Evolutionary conservation across 2,888 invertebrate species (phyloP).

Genomic region (Tipula helvola): DNA sequence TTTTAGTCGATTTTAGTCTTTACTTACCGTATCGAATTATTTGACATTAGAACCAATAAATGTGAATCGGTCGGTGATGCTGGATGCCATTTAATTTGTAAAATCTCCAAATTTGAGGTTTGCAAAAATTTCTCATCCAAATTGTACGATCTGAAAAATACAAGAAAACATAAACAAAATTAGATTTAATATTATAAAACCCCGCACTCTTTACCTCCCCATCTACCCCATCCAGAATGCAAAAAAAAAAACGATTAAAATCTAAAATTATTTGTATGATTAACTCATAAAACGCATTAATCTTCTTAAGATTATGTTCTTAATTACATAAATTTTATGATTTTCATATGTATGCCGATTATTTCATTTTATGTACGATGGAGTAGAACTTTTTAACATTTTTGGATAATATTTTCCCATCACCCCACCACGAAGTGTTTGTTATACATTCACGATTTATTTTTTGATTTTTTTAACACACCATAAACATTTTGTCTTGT

Average conservation of each 20-base stretch:
- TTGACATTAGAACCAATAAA: conserved; percentile 67
- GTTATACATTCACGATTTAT: background rate
- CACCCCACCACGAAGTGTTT: background rate
- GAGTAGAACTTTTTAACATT: no score
- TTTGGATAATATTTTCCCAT: background rate
- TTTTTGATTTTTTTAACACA: background rate
- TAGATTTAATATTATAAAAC: background rate
- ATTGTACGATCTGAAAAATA: conserved; percentile 49
- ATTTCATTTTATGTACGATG: background rate
- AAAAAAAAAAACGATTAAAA: background rate
- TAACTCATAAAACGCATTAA: background rate
- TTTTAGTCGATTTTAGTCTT: background rate
- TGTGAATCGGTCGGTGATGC: conserved; percentile 63
- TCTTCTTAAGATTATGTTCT: background rate
- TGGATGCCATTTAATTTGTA: conserved; percentile 77
- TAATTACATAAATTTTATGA: background rate
- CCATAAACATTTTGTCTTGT: background rate
- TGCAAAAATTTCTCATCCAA: conserved; percentile 63
- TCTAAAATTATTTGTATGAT: background rate
- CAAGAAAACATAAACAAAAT: background rate
- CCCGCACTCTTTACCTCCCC: background rate
- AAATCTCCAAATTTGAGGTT: conserved; percentile 53
- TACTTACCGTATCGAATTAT: conserved; percentile 68
- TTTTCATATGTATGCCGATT: background rate
- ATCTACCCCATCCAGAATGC: background rate